Percentiles rank a stretch among this genome's conserved stretches.
These are phyloP conservation scores for Prietella phreatophila DNA, from an alignment of 2,113 vertebrate species.

Conservation along the genomic window DNA sequence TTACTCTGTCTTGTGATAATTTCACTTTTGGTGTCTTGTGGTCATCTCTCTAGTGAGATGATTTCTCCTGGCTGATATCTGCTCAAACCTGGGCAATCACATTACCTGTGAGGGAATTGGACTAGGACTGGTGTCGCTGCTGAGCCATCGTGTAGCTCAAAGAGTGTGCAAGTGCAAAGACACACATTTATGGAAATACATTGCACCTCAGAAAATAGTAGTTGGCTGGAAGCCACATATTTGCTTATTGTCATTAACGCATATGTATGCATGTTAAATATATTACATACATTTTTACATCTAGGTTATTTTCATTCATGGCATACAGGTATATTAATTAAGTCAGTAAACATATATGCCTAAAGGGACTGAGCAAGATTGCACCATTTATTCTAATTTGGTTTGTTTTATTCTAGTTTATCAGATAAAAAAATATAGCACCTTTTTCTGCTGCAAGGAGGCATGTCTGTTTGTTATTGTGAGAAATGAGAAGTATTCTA, in stretches of 20 bases:
- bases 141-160: constrained; percentile 29
- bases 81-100: constrained; percentile 50
- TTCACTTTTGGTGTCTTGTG: background rate
- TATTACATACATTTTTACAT: constrained; percentile 20
- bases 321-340: constrained; percentile 42
- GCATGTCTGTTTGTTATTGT: constrained; percentile 13
- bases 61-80: constrained; percentile 57
- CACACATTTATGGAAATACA: constrained; percentile 39
- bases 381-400: constrained; percentile 38
- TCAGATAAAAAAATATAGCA: constrained; percentile 26
- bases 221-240: constrained; percentile 6
- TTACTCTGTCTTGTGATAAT: background rate
- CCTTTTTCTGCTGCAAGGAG: constrained; percentile 3
- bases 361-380: constrained; percentile 32
- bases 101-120: constrained; percentile 57
- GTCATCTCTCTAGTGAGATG: constrained; percentile 50
- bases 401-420: constrained; percentile 42
- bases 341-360: constrained; percentile 22
- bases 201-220: constrained; percentile 5
- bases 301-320: constrained; percentile 16
- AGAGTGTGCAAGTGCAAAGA: constrained; percentile 17
- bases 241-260: constrained; percentile 29
- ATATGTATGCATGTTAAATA: background rate
- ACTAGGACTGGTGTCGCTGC: constrained; percentile 44
- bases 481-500: background rate